phyloP scores from a whole-genome alignment of 2,113 vertebrate species.

The Larimichthys crocea region DNA sequence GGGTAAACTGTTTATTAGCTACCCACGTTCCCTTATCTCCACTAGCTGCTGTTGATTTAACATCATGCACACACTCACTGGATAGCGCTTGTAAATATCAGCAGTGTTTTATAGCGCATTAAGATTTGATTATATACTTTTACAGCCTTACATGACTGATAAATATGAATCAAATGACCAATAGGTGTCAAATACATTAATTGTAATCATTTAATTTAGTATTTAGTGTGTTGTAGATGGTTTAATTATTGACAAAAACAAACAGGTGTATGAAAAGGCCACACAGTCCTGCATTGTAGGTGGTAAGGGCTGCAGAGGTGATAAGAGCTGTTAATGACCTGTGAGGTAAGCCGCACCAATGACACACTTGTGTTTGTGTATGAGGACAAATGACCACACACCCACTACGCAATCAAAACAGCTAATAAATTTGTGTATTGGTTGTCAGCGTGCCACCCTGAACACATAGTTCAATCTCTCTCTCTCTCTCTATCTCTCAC shows the following conservation, averaged over 20 bases:
- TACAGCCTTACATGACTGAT: not conserved
- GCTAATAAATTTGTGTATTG: constrained; percentile 12
- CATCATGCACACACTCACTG: not conserved
- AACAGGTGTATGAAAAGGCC: not conserved
- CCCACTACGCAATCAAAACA: constrained; percentile 1
- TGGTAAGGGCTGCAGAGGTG: constrained; percentile 19
- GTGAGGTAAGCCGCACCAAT: not conserved
- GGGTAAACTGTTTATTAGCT: constrained; percentile 17
- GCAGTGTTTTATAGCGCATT: not conserved
- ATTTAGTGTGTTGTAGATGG: not conserved
- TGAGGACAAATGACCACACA: constrained; percentile 47
- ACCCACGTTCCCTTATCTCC: constrained; percentile 1
- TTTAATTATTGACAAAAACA: constrained; percentile 5
- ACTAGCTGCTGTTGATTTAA: constrained; percentile 1
- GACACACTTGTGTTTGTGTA: constrained; percentile 41
- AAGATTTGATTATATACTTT: constrained; percentile 9
- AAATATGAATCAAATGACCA: not conserved
- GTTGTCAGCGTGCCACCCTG: not conserved
- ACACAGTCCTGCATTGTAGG: constrained; percentile 19
- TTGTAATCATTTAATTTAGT: not conserved
- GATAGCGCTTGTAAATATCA: not conserved
- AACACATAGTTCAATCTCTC: not conserved
- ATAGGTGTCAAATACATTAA: not conserved
- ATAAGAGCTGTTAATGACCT: constrained; percentile 61
- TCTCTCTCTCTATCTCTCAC: not conserved